These are phyloP conservation scores for Lucifuga dentata DNA, from an alignment of 2,113 vertebrate genomes.

Conservation along the genomic window DNA sequence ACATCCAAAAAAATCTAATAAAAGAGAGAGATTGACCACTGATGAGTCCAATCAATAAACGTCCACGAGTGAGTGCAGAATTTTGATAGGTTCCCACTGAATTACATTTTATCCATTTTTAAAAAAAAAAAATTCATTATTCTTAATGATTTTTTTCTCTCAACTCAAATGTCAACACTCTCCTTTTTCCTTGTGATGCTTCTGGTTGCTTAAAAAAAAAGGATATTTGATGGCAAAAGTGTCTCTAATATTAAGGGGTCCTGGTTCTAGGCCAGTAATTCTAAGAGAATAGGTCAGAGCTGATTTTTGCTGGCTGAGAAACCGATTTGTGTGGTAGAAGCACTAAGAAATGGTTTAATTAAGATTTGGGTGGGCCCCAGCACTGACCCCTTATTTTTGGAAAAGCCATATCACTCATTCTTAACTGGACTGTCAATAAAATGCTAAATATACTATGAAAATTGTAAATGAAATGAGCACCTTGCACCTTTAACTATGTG, in stretches of 20 bases:
- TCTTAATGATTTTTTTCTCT: neutral
- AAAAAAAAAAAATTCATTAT: no score
- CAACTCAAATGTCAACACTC: no score
- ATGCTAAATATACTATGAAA: neutral
- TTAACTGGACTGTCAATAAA: neutral
- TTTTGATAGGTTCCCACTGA: no score
- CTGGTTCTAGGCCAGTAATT: conserved; percentile 10
- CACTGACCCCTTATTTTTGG: neutral
- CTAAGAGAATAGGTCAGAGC: conserved; percentile 12
- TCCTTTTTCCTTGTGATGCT: no score
- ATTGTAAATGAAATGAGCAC: neutral
- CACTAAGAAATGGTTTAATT: no score
- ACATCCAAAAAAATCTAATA: no score
- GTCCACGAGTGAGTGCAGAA: no score
- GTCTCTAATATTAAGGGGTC: neutral
- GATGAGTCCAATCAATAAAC: no score
- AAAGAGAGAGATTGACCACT: no score
- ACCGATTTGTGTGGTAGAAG: no score
- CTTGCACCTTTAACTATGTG: neutral
- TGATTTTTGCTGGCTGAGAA: conserved; percentile 19
- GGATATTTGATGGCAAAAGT: no score
- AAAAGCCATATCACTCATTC: neutral
- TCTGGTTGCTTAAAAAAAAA: no score
- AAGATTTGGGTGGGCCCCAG: conserved; percentile 7
- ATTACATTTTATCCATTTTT: neutral